A percentile compares a stretch with the other conserved stretches of the same genome.
These are phyloP conservation scores for Alviniconcha strummeri DNA, from an alignment of 2,888 invertebrate genomes.

Conservation along the genomic window DNA sequence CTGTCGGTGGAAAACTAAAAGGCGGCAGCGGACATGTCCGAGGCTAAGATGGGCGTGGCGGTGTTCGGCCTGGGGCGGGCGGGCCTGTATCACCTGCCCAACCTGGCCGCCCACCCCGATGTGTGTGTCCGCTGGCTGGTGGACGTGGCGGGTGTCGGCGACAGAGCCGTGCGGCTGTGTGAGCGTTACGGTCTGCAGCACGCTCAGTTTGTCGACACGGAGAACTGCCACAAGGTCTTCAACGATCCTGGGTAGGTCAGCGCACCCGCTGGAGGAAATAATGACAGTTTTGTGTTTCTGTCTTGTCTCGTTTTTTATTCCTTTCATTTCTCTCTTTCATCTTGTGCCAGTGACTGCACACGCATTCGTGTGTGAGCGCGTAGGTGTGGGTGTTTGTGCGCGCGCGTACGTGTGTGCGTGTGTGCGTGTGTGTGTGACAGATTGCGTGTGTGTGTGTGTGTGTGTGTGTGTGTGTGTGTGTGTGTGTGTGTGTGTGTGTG, in stretches of 20 bases:
- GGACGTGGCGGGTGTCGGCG: conserved; percentile 21
- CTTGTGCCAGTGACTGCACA: neutral
- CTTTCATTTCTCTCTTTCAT: neutral
- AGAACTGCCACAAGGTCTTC: conserved; percentile 21
- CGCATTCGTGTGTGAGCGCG: neutral
- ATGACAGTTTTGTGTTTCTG: too few species aligned
- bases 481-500: too few species aligned
- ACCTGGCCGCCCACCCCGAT: conserved; percentile 14
- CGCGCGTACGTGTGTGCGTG: neutral
- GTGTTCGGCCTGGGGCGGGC: conserved; percentile 24
- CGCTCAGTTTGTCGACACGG: neutral
- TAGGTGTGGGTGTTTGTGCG: too few species aligned
- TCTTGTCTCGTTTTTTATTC: neutral
- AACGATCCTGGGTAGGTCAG: conserved; percentile 11
- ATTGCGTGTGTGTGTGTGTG: too few species aligned
- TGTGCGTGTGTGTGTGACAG: neutral
- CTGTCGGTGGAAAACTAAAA: too few species aligned
- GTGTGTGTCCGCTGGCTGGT: conserved; percentile 29
- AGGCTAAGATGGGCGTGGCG: conserved; percentile 16
- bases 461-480: too few species aligned
- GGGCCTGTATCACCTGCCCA: conserved; percentile 28
- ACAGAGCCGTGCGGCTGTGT: conserved; percentile 16
- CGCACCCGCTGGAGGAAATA: neutral
- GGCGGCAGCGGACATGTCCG: neutral
- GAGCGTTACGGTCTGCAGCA: neutral